Evolutionary conservation across 2,888 invertebrate genomes (phyloP).

Genomic region (Temnothorax ravouxi): DNA sequence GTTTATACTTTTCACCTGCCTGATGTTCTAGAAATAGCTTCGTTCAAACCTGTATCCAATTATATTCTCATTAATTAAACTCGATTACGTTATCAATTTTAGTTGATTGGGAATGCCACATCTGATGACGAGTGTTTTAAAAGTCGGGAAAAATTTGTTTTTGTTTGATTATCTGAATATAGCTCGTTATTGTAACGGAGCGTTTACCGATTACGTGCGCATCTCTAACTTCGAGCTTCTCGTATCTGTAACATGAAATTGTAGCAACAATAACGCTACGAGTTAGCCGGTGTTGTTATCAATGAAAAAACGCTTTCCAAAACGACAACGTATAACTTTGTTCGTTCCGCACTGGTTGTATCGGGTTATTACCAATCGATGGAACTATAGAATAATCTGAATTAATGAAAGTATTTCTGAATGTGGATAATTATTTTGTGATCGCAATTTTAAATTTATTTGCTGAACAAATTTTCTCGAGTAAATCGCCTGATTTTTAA

Average conservation of each 20-base stretch:
- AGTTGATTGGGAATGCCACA: background rate
- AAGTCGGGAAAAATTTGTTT: background rate
- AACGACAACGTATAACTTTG: slow-evolving; percentile 24
- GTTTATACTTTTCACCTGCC: background rate
- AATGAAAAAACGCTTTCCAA: slow-evolving; percentile 37
- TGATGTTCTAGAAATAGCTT: slow-evolving; percentile 25
- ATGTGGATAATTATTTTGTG: slow-evolving; percentile 13
- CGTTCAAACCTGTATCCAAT: slow-evolving; percentile 15
- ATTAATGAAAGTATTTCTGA: slow-evolving; percentile 14
- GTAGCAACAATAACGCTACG: slow-evolving; percentile 14
- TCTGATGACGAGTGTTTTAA: slow-evolving; percentile 7
- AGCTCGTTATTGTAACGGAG: slow-evolving; percentile 28
- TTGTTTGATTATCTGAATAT: slow-evolving; percentile 22
- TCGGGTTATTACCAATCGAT: slow-evolving; percentile 26
- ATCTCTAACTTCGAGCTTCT: background rate
- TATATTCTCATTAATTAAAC: slow-evolving; percentile 50
- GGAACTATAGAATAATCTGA: slow-evolving; percentile 14
- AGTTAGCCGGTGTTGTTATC: slow-evolving; percentile 10
- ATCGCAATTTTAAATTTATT: slow-evolving; percentile 19
- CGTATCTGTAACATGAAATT: slow-evolving; percentile 8
- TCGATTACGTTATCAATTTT: slow-evolving; percentile 20
- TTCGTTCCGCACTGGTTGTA: slow-evolving; percentile 12
- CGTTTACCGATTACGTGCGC: slow-evolving; percentile 41
- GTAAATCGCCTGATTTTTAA: slow-evolving; percentile 11
- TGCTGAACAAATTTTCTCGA: background rate